Evolutionary conservation across 2,888 invertebrate species (phyloP).

Genomic region (Labia minor): DNA sequence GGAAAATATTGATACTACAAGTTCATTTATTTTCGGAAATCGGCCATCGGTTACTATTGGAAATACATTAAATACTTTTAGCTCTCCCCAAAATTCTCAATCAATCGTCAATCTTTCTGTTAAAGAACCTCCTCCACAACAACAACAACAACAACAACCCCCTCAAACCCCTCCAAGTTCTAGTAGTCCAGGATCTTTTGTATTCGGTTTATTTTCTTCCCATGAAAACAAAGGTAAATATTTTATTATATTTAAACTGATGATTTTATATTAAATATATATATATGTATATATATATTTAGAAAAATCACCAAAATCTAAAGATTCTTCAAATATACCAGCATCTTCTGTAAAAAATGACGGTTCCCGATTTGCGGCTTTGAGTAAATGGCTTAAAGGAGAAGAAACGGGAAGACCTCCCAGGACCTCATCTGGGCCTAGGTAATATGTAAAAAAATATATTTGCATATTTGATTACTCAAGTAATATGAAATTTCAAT

Average conservation of each 20-base stretch:
- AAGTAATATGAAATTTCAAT: too few species aligned
- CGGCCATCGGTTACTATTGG: constrained; percentile 26
- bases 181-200: constrained; percentile 36
- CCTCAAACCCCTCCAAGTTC: constrained; percentile 21
- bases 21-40: constrained; percentile 47
- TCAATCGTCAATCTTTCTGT: constrained; percentile 27
- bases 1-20: constrained; percentile 27
- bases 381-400: constrained; percentile 47
- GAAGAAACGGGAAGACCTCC: constrained; percentile 38
- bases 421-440: background rate
- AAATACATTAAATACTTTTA: constrained; percentile 13
- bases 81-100: constrained; percentile 8
- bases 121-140: background rate
- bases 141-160: background rate
- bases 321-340: background rate
- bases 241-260: constrained; percentile 5
- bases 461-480: too few species aligned
- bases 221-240: constrained; percentile 25
- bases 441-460: background rate
- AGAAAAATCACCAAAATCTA: constrained; percentile 29
- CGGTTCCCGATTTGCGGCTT: constrained; percentile 35
- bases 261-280: too few species aligned
- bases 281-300: constrained; percentile 15
- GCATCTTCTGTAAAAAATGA: background rate
- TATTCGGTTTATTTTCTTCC: constrained; percentile 34